phyloP scores from a whole-genome alignment of 1,140 invertebrate species.

The Potamilus streckersoni region DNA sequence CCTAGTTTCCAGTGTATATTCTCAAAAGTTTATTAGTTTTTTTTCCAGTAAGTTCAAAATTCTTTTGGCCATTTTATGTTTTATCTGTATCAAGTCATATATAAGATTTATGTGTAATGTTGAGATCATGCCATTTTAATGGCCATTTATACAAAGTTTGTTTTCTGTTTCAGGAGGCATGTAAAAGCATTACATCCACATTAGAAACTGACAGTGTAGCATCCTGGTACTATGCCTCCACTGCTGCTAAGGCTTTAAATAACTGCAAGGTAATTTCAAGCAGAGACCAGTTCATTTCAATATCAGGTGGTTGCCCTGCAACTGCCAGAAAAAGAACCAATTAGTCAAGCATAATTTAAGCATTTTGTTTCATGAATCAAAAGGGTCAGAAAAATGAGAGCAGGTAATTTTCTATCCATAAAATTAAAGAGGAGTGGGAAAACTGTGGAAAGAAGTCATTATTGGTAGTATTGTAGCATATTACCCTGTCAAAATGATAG shows the following conservation, averaged over 20 bases:
- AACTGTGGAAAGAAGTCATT: too few species aligned
- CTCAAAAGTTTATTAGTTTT: too few species aligned
- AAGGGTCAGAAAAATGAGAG: neutral
- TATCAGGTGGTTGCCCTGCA: too few species aligned
- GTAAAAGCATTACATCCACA: slow-evolving; percentile 69
- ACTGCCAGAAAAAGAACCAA: too few species aligned
- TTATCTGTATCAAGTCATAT: too few species aligned
- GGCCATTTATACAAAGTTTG: slow-evolving; percentile 4
- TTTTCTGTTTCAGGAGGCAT: slow-evolving; percentile 70
- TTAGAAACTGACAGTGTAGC: slow-evolving; percentile 68
- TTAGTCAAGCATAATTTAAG: too few species aligned
- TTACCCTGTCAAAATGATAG: too few species aligned
- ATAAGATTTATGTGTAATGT: neutral
- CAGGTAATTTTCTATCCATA: neutral
- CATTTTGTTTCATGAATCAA: neutral
- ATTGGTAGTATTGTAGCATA: too few species aligned
- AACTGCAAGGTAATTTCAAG: slow-evolving; percentile 62
- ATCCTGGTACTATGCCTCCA: slow-evolving; percentile 71
- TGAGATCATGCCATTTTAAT: neutral
- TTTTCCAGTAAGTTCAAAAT: too few species aligned
- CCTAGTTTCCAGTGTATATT: too few species aligned
- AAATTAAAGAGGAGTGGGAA: neutral
- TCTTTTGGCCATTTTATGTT: too few species aligned
- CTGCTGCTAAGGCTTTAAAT: slow-evolving; percentile 67
- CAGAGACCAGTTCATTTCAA: neutral